A percentile compares a stretch with the other conserved stretches of the same genome.
These are phyloP conservation scores for Mizuhopecten yessoensis DNA, from an alignment of 1,140 invertebrate species.

Conservation along the genomic window DNA sequence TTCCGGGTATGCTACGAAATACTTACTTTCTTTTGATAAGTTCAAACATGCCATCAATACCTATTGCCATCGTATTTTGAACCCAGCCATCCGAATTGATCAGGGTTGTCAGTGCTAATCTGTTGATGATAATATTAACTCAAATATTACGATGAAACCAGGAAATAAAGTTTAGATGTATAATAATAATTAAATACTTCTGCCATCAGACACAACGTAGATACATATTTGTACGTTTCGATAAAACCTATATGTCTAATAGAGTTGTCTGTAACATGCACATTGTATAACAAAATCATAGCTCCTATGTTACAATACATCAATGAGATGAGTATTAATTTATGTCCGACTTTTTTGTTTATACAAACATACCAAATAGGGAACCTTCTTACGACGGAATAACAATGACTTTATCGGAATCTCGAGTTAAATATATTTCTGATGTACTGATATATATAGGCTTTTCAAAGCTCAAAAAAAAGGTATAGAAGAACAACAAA, in stretches of 20 bases:
- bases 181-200: not conserved
- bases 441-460: not conserved
- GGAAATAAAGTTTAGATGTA: not conserved
- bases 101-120: conserved; percentile 82
- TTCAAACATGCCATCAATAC: conserved; percentile 83
- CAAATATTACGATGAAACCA: not conserved
- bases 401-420: not conserved
- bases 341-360: too few species aligned
- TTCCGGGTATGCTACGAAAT: not conserved
- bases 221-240: not conserved
- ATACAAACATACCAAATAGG: too few species aligned
- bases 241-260: too few species aligned
- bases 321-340: too few species aligned
- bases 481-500: not conserved
- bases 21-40: conserved; percentile 80
- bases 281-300: too few species aligned
- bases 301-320: too few species aligned
- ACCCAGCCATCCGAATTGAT: conserved; percentile 84
- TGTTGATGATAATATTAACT: conserved; percentile 55
- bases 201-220: not conserved
- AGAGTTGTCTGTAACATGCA: too few species aligned
- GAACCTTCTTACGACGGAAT: too few species aligned
- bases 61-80: conserved; percentile 84
- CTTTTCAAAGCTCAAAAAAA: not conserved
- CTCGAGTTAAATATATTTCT: not conserved